Conservation (phyloP, 1,140 invertebrate species). For the Caerostris darwini region DNA sequence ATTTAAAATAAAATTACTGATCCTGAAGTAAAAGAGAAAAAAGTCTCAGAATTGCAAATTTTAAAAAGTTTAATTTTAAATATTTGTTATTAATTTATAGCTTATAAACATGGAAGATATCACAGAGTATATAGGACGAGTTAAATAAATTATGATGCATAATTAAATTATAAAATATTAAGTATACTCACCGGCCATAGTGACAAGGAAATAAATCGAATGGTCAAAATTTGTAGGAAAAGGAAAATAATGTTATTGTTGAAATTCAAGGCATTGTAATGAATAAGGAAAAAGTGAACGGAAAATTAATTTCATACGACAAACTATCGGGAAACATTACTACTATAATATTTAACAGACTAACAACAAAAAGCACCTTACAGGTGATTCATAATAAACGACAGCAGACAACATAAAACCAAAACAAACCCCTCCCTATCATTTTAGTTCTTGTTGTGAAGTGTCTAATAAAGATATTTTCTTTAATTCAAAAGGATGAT, state of each 20-base stretch:
- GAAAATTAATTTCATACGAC: background rate
- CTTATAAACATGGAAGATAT: no score
- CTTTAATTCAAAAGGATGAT: background rate
- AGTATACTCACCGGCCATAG: background rate
- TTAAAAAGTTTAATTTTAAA: no score
- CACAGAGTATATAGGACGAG: no score
- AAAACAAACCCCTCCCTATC: slow-evolving; percentile 9
- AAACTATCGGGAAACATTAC: background rate
- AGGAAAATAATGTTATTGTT: background rate
- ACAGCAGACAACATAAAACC: background rate
- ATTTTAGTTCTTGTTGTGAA: background rate
- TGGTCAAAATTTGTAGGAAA: background rate
- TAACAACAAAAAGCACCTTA: background rate
- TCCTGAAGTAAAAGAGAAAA: no score
- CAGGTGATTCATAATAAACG: background rate
- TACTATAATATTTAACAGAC: background rate
- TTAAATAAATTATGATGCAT: no score
- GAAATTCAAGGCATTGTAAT: background rate
- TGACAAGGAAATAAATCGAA: background rate
- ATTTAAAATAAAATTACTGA: no score
- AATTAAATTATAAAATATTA: background rate
- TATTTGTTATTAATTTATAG: no score
- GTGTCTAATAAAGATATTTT: background rate
- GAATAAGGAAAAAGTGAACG: background rate
- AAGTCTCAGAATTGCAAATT: no score